Percentiles rank a stretch among this genome's conserved stretches.
Evolutionary conservation across 2,888 invertebrate genomes (phyloP).

Genomic region (Machimus rusticus): DNA sequence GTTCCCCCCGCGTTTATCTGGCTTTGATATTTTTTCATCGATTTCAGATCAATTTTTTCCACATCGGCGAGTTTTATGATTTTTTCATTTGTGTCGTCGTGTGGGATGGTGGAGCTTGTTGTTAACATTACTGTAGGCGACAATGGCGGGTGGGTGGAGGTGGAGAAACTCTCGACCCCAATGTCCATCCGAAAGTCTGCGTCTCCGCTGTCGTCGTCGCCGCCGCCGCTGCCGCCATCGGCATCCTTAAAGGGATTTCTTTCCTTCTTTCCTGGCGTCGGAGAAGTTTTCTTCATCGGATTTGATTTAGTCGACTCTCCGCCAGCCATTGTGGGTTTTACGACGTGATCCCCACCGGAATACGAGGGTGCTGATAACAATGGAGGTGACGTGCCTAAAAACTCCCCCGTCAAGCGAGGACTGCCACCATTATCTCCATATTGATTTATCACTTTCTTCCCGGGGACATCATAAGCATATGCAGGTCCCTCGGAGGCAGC

Average conservation of each 20-base stretch:
- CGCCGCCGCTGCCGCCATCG: not conserved
- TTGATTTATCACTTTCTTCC: not conserved
- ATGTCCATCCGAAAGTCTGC: not conserved
- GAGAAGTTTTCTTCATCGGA: not conserved
- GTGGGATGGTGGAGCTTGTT: not conserved
- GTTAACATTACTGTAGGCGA: not conserved
- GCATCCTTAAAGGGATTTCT: not conserved
- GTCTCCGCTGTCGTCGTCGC: not conserved
- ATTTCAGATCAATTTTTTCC: slow-evolving; percentile 51
- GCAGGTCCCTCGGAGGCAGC: not conserved
- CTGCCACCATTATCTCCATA: not conserved
- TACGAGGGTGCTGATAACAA: not conserved
- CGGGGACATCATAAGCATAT: not conserved
- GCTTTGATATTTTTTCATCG: slow-evolving; percentile 43
- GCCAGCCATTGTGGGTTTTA: not conserved
- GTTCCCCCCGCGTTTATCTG: slow-evolving; percentile 27
- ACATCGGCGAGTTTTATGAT: slow-evolving; percentile 55
- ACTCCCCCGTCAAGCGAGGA: not conserved
- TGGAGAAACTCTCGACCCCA: not conserved
- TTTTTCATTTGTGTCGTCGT: slow-evolving; percentile 26
- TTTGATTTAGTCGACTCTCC: slow-evolving; percentile 5
- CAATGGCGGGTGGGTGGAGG: not conserved
- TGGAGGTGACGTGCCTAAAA: not conserved
- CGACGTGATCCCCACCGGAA: not conserved
- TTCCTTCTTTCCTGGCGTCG: not conserved